Base-by-base conservation (phyloP, 92 coral and sea anemone genomes). In the Parazoanthus darwini region DNA sequence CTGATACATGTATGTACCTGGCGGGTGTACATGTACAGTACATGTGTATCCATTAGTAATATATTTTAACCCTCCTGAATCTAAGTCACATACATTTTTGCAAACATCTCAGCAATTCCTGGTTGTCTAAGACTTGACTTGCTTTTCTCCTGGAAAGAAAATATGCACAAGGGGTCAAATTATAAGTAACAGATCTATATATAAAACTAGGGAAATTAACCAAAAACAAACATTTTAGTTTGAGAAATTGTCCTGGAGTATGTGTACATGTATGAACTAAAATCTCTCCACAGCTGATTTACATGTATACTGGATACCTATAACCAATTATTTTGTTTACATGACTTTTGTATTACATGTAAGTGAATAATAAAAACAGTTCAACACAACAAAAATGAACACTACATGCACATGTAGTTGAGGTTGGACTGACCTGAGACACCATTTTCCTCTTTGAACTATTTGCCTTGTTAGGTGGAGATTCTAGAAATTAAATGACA, bases 101-200 rank as follows among this genome's bases (percentile, higher is more conserved):
- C 33, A 88, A 94, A 94, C 89, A 94, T 88, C 51, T 94, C 98
- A 44, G 92, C 88, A 67, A 94, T 94, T 5, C 98, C 96, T 68
- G 91, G 89, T 42, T 94, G 98, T 63, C 93, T 80, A 44, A 74
- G 82, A 82, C 44, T 67, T 74, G 89, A 89, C 81, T 93, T 93
- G 79, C 68, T 83, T 77, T 92, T 93, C 42, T 86, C 93, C 91
- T 92, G 87, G 86, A 58, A 82, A 66, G 29, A 7, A 46, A 36
- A 9, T 29, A 68, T 22, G 65, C 33, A 50, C 33, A 59, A 15
- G 35, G 58, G 35, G 44, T 44, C 10, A 75, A 22, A 63, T 63
- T 63, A 7, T 6, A 2, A 9, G 77, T 15, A 13, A 7, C 77
- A 73, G 18, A 54, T 29, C 33, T 29, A 29, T 29, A 29, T 29